These are phyloP conservation scores for Syrphus vitripennis DNA, from an alignment of 2,888 invertebrate species.

Conservation along the genomic window DNA sequence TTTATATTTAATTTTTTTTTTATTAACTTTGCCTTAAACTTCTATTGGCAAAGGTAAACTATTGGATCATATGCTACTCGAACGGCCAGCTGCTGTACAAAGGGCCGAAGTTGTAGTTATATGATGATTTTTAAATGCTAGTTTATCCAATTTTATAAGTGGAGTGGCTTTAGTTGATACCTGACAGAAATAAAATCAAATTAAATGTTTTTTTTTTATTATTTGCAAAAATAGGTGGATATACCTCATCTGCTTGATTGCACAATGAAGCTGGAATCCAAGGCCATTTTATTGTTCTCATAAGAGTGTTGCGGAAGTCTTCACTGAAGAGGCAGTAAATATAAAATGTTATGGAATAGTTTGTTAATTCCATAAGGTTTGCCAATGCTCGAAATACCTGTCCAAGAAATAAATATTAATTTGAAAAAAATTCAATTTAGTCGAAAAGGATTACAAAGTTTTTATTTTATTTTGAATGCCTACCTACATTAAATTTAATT, in stretches of 20 bases:
- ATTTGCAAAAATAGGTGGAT: background rate
- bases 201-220: background rate
- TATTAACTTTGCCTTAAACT: conserved; percentile 54
- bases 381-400: conserved; percentile 87
- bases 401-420: background rate
- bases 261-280: conserved; percentile 79
- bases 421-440: no score
- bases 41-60: conserved; percentile 66
- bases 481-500: no score
- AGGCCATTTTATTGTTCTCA: conserved; percentile 85
- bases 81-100: conserved; percentile 78
- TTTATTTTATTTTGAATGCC: no score
- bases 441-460: no score
- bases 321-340: conserved; percentile 90
- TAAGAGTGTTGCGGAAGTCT: conserved; percentile 87
- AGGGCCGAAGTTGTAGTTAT: conserved; percentile 80
- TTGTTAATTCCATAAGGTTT: conserved; percentile 88
- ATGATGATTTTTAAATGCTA: conserved; percentile 77
- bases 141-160: conserved; percentile 75
- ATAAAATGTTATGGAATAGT: conserved; percentile 90
- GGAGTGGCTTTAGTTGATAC: conserved; percentile 75
- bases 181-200: conserved; percentile 47
- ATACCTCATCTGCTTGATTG: conserved; percentile 78
- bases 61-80: conserved; percentile 78
- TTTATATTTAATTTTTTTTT: background rate